These are phyloP conservation scores for Darevskia mixta DNA, from an alignment of 2,797 vertebrate genomes.

Conservation along the genomic window DNA sequence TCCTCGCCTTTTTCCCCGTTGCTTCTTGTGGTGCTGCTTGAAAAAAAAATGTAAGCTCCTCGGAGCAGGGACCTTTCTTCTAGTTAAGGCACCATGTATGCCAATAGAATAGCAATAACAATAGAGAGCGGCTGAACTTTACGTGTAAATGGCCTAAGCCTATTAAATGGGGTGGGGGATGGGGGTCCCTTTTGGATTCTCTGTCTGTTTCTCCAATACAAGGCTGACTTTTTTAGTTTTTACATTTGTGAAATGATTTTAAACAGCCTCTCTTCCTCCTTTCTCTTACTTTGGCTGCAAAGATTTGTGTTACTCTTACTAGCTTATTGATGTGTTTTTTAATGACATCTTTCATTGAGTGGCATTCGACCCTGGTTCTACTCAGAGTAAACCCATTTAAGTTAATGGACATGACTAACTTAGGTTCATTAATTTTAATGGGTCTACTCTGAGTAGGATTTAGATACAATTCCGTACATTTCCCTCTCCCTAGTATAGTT, in stretches of 20 bases:
- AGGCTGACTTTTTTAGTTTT: background rate
- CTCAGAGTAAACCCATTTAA: too few relatives aligned
- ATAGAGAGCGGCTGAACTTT: background rate
- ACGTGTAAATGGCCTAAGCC: too few relatives aligned
- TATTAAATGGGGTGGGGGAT: background rate
- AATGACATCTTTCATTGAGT: background rate
- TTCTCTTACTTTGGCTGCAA: background rate
- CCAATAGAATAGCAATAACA: background rate
- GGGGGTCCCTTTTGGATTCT: background rate
- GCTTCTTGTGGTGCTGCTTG: background rate
- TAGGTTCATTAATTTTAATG: too few relatives aligned
- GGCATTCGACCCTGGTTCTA: too few relatives aligned
- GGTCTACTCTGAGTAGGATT: too few relatives aligned
- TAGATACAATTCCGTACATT: too few relatives aligned
- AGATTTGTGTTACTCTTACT: background rate
- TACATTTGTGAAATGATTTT: too few relatives aligned
- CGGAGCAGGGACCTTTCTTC: background rate
- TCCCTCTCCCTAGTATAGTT: background rate
- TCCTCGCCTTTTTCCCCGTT: background rate
- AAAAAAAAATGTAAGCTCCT: too few relatives aligned
- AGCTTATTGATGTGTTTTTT: background rate
- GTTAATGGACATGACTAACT: too few relatives aligned
- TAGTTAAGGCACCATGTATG: too few relatives aligned
- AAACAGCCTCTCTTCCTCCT: background rate
- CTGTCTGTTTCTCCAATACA: background rate